Percentiles rank a stretch among this genome's conserved stretches.
These are phyloP conservation scores for Rhingia rostrata DNA, from an alignment of 2,888 invertebrate genomes.

Conservation along the genomic window DNA sequence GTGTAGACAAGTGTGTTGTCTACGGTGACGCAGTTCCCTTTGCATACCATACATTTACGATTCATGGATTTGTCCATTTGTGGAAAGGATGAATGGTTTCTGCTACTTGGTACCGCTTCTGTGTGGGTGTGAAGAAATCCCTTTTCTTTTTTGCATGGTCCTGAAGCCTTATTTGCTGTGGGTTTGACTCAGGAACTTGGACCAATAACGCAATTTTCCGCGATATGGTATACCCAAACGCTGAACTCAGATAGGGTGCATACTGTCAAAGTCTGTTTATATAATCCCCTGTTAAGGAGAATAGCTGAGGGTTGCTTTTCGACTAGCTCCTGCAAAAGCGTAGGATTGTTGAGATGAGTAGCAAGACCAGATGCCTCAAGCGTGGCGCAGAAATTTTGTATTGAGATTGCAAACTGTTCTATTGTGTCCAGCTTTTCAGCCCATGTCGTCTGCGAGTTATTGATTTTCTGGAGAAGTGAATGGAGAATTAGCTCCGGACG, in stretches of 20 bases:
- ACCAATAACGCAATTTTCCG: slow-evolving; percentile 34
- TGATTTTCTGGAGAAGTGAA: slow-evolving; percentile 25
- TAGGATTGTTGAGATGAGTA: slow-evolving; percentile 1
- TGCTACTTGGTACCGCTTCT: not conserved
- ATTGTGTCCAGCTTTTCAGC: slow-evolving; percentile 22
- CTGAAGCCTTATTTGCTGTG: not conserved
- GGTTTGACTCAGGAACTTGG: not conserved
- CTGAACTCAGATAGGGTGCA: slow-evolving; percentile 38
- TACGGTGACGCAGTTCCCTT: not conserved
- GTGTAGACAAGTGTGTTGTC: no score
- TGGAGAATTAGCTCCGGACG: slow-evolving; percentile 56
- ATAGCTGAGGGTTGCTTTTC: not conserved
- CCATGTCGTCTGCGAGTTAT: slow-evolving; percentile 20
- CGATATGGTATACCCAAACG: slow-evolving; percentile 60
- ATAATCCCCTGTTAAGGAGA: slow-evolving; percentile 2
- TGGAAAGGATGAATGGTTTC: not conserved
- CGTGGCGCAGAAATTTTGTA: not conserved
- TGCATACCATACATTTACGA: no score
- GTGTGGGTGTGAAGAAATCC: slow-evolving; percentile 11
- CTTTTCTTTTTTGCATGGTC: no score
- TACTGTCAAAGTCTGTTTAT: slow-evolving; percentile 8
- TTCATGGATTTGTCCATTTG: not conserved
- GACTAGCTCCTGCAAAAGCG: slow-evolving; percentile 15
- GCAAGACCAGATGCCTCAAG: not conserved
- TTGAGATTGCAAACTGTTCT: slow-evolving; percentile 21